Conservation (phyloP, 2,113 vertebrate species). For the Lanius collurio region DNA sequence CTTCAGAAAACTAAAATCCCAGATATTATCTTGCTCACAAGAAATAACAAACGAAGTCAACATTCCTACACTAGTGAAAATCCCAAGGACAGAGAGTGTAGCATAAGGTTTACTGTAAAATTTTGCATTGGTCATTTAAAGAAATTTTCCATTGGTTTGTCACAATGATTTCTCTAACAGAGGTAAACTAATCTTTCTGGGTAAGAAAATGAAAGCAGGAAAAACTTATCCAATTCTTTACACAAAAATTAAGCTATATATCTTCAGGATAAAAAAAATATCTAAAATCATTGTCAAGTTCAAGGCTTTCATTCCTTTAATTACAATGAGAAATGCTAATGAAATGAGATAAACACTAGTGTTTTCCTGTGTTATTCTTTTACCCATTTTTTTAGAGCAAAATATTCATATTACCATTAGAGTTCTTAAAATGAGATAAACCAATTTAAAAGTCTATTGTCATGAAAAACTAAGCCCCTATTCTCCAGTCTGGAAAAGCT, state of each 20-base stretch:
- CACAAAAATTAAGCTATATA: neutral
- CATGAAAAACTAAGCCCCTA: fast-evolving
- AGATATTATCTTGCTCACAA: neutral
- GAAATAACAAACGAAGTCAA: neutral
- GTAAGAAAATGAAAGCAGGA: neutral
- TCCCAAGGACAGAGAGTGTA: neutral
- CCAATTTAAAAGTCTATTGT: neutral
- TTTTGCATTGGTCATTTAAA: fast-evolving
- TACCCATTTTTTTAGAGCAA: neutral
- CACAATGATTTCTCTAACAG: neutral
- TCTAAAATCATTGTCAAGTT: neutral
- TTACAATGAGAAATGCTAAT: neutral
- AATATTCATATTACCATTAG: neutral
- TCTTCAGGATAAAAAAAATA: neutral
- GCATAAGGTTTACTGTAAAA: neutral
- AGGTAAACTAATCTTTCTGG: neutral
- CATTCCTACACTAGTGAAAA: neutral
- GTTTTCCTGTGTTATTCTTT: neutral
- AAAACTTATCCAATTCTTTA: neutral
- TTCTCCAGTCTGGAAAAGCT: neutral
- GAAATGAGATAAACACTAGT: neutral
- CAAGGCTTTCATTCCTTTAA: neutral
- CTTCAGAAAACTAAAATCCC: neutral
- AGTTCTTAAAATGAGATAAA: neutral
- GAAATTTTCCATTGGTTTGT: neutral